Percentiles rank a stretch among this genome's conserved stretches.
Conservation (phyloP, 2,888 invertebrate genomes). For the Tetragnatha montana region DNA sequence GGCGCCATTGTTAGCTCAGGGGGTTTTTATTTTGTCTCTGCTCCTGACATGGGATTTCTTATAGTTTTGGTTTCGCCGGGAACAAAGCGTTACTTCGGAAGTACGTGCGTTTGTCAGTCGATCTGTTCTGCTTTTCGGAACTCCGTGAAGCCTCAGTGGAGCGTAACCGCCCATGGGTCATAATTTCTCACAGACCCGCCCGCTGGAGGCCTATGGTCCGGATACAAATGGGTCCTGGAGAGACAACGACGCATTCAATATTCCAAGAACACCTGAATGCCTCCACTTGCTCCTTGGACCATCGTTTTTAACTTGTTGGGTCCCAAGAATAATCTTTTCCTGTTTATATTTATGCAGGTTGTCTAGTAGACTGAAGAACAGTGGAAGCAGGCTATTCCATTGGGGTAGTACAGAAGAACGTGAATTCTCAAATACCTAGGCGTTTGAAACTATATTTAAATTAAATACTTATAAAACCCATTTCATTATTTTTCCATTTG, state of each 20-base stretch:
- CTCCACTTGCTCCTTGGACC: not conserved
- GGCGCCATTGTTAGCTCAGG: slow-evolving; percentile 31
- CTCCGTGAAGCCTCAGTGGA: slow-evolving; percentile 4
- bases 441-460: no score
- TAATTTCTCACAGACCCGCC: slow-evolving; percentile 6
- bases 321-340: no score
- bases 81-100: slow-evolving; percentile 38
- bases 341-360: no score
- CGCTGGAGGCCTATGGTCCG: not conserved
- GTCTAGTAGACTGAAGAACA: no score
- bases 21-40: slow-evolving; percentile 41
- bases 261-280: not conserved
- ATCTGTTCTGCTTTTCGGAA: slow-evolving; percentile 37
- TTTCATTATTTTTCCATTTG: no score
- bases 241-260: not conserved
- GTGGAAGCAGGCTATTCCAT: no score
- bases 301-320: no score
- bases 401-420: no score
- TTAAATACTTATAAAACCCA: no score
- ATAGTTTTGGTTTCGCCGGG: slow-evolving; percentile 35
- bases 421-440: no score
- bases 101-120: slow-evolving; percentile 48
- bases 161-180: slow-evolving; percentile 18
- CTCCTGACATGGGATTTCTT: slow-evolving; percentile 43
- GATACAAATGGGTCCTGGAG: not conserved